Evolutionary conservation across 2,888 invertebrate genomes (phyloP), one percentile per base, ranked within the genome.

Genomic region (Nymphalis c-album): DNA sequence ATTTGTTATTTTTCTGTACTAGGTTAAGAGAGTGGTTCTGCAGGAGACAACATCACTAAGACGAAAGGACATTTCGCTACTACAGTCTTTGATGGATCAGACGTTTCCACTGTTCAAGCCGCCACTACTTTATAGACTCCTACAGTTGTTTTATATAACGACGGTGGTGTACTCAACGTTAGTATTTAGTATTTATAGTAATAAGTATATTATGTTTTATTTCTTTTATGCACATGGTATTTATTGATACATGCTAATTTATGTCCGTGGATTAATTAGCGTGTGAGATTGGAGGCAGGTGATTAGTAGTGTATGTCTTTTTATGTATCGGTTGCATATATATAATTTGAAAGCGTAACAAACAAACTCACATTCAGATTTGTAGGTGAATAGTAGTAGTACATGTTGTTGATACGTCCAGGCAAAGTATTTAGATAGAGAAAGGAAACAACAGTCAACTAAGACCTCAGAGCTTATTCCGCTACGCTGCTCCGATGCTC

Each of bases 161-260:
- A 93, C 93, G 70, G 83, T 92, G 0, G 91, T 94, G 64, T 94
- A 94, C 88, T 93, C 93, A 80, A 93, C 94, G 94, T 94, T 51
- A 18, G 60, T 60, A 60, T 6, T 26, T 20, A 17, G 10, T 46
- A 6, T 5, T 40, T 26, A 26, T 26, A 5, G 3, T 26, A 26
- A 26, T 26, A 26, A 26, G 26, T 26, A 26, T 26, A 26, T 26
- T 26, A n/a, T 17, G n/a, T 47, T 10, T 47, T 47, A 2, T 5
- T 47, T n/a, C 1, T 47, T 17, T 17, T 17, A n/a, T 17, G n/a
- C 5, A 17, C 22, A 22, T 22, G 22, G 7, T n/a, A n/a, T 16
- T 47, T 17, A 16, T 17, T 22, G 26, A 26, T 26, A 26, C 26
- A 3, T 26, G 26, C 26, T 1, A 26, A 4, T 26, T 3, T 26